A percentile compares a stretch with the other conserved stretches of the same genome.
Evolutionary conservation across 2,888 invertebrate genomes (phyloP).

Genomic region (Drosophila fulvimacula): DNA sequence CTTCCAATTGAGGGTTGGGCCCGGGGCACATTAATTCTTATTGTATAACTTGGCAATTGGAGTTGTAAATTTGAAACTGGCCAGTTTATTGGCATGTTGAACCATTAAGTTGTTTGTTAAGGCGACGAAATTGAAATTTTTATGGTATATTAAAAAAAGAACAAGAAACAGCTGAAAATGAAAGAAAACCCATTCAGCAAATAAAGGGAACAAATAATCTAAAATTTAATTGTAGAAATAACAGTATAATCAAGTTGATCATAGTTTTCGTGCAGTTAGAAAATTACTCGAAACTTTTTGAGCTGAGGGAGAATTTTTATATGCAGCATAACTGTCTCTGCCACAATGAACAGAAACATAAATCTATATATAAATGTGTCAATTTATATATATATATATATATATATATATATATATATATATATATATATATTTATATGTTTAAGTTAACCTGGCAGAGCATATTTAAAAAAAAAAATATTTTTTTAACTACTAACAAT

Average conservation of each 20-base stretch:
- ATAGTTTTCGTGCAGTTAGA: neutral
- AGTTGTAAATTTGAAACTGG: conserved; percentile 44
- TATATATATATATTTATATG: too few species aligned
- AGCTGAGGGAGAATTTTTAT: neutral
- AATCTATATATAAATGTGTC: too few species aligned
- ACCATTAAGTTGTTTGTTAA: conserved; percentile 42
- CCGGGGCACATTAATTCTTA: conserved; percentile 67
- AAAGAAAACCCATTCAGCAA: neutral
- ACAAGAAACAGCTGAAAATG: neutral
- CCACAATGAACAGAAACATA: too few species aligned
- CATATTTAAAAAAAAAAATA: too few species aligned
- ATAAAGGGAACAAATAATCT: neutral
- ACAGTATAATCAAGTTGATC: neutral
- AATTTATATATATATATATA: too few species aligned
- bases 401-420: too few species aligned
- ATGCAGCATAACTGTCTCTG: neutral
- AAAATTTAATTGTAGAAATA: neutral
- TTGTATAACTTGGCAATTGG: conserved; percentile 43
- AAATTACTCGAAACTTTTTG: too few species aligned
- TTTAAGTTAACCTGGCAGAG: too few species aligned
- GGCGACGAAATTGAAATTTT: conserved; percentile 27
- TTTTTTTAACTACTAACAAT: too few species aligned
- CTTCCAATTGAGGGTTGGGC: conserved; percentile 69
- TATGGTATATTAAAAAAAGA: conserved; percentile 9
- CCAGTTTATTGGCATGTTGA: conserved; percentile 50